phyloP scores from a whole-genome alignment of 2,113 vertebrate genomes.

The Sitta europaea region DNA sequence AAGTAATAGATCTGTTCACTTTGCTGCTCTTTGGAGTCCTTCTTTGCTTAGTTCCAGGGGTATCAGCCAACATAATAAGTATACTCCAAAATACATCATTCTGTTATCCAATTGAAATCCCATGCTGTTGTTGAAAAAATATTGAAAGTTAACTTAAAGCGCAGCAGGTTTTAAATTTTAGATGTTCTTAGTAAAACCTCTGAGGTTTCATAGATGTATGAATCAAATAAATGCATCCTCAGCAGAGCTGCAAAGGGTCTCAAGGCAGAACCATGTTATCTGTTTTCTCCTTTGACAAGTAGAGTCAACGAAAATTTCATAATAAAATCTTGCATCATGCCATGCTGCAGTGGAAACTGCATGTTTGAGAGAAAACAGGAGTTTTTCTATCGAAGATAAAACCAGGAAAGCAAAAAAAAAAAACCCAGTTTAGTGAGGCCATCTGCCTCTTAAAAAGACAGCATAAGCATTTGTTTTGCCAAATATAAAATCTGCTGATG shows the following conservation, averaged over 20 bases:
- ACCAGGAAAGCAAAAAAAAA: neutral
- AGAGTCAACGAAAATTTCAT: neutral
- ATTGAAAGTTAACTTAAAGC: neutral
- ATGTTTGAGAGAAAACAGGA: neutral
- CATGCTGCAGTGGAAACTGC: neutral
- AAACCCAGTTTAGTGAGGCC: neutral
- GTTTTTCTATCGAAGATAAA: neutral
- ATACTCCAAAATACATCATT: neutral
- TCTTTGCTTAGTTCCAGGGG: neutral
- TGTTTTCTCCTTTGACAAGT: neutral
- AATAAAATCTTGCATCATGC: neutral
- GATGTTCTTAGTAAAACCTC: neutral
- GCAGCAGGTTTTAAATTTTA: neutral
- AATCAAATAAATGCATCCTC: slow-evolving; percentile 4
- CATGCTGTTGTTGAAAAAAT: neutral
- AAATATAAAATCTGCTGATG: neutral
- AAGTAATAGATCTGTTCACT: slow-evolving; percentile 66
- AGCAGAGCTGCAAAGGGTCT: neutral
- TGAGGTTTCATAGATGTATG: neutral
- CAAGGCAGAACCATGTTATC: neutral
- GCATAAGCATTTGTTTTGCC: neutral
- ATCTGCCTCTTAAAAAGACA: neutral
- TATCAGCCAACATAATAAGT: slow-evolving; percentile 13
- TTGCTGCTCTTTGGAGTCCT: slow-evolving; percentile 47
- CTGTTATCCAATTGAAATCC: neutral